Evolutionary conservation across 2,113 vertebrate genomes (phyloP), one percentile per base, ranked within the genome.

Genomic region (Rhinoptilus africanus): DNA sequence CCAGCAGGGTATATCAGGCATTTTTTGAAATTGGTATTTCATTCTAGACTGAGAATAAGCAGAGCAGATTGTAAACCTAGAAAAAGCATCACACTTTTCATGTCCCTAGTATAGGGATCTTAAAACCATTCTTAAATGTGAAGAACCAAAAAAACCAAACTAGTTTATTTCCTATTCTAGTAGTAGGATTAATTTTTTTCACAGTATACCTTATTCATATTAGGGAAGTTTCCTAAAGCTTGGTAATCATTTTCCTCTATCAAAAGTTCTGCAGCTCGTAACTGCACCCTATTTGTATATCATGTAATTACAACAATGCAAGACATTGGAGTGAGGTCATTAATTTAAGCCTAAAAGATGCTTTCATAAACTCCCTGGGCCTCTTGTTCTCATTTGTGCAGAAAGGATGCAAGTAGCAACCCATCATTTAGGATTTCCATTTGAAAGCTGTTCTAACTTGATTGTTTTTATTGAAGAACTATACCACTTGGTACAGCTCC

Each of bases 401-500:
- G 32, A 59, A 81, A 37, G 18, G 43, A 84, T 57, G 34, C 22
- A 74, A 91, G 32, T 12, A 71, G 45, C 56, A 74, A 91, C 87
- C 64, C 47, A 81, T 87, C 68, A 78, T 43, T 87, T 80, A 54
- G 34, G 39, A 57, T 78, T 96, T 87, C 51, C 30, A 68, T 89
- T 39, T 91, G 84, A 89, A 84, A 92, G 53, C 30, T 73, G 9
- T 41, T 88, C 27, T 68, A 68, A 75, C 5, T 43, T 81, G 48
- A 85, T 45, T 84, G n/a, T 21, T 81, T 86, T 85, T 82, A 56
- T 79, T 90, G 74, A 91, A 91, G 50, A 74, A 51, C 35, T 67
- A 24, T 60, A 47, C 12, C n/a, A 43, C 57, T 59, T 75, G 27
- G 21, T 62, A 81, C 68, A 92, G 51, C 27, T 91, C 14, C 57